These are phyloP conservation scores for Ryuthela nishihirai DNA, from an alignment of 2,888 invertebrate genomes.

Conservation along the genomic window DNA sequence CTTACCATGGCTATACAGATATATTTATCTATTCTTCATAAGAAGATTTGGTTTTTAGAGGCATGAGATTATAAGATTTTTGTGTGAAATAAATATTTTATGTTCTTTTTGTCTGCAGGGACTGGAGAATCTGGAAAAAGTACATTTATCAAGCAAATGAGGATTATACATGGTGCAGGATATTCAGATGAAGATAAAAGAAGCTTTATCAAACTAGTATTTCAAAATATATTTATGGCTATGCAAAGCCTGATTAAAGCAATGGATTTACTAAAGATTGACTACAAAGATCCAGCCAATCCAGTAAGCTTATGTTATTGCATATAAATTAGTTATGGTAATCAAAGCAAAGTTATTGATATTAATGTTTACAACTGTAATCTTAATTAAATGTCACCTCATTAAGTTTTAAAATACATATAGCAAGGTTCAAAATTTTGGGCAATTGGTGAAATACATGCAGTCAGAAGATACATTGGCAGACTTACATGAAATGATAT, in stretches of 20 bases:
- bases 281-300: constrained; percentile 33
- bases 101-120: constrained; percentile 6
- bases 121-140: constrained; percentile 40
- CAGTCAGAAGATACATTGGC: too few species aligned
- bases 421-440: too few species aligned
- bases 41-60: too few species aligned
- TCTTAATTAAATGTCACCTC: background rate
- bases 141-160: constrained; percentile 54
- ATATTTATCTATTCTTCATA: too few species aligned
- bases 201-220: constrained; percentile 39
- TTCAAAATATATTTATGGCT: constrained; percentile 42
- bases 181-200: constrained; percentile 48
- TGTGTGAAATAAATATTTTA: background rate
- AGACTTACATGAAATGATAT: too few species aligned
- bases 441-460: too few species aligned
- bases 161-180: constrained; percentile 58
- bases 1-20: too few species aligned
- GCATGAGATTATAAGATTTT: too few species aligned
- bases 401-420: background rate
- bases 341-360: background rate
- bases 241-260: constrained; percentile 42
- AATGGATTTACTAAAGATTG: constrained; percentile 39
- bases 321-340: background rate
- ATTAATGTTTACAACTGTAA: background rate
- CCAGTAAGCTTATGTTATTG: constrained; percentile 9